phyloP scores from a whole-genome alignment of 2,797 vertebrate genomes.

The Girardinus metallicus region DNA sequence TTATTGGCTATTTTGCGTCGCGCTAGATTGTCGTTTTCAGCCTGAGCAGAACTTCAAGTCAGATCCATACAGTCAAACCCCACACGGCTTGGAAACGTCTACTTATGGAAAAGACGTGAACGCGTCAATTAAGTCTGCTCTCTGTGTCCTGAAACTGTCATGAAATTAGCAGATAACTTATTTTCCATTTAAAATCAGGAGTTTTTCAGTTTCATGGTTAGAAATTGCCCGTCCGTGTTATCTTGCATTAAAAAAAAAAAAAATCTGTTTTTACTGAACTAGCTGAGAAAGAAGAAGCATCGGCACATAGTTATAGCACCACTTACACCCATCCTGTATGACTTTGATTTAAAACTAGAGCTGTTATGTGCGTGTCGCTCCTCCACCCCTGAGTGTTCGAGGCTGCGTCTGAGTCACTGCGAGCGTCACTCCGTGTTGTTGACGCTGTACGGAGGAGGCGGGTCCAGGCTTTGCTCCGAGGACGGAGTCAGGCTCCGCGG shows the following conservation, averaged over 20 bases:
- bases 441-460: constrained; percentile 75
- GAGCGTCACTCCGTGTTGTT: constrained; percentile 79
- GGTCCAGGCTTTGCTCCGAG: constrained; percentile 75
- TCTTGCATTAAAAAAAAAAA: constrained; percentile 48
- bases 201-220: constrained; percentile 53
- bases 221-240: constrained; percentile 56
- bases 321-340: constrained; percentile 34
- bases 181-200: constrained; percentile 44
- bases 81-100: constrained; percentile 75
- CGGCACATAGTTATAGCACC: constrained; percentile 45
- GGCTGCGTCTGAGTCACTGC: constrained; percentile 35
- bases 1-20: not conserved
- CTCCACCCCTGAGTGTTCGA: constrained; percentile 49
- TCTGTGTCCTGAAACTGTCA: constrained; percentile 58
- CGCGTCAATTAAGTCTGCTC: constrained; percentile 38
- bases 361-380: constrained; percentile 45
- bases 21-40: not conserved
- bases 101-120: constrained; percentile 54
- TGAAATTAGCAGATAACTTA: constrained; percentile 49
- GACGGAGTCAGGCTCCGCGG: constrained; percentile 79
- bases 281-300: constrained; percentile 39
- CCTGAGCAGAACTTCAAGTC: constrained; percentile 35
- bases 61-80: constrained; percentile 50
- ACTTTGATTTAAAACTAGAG: constrained; percentile 38
- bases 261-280: constrained; percentile 29